Percentiles rank a stretch among this genome's conserved stretches.
phyloP scores from a whole-genome alignment of 2,797 vertebrate genomes.

The Monodelphis domestica region DNA sequence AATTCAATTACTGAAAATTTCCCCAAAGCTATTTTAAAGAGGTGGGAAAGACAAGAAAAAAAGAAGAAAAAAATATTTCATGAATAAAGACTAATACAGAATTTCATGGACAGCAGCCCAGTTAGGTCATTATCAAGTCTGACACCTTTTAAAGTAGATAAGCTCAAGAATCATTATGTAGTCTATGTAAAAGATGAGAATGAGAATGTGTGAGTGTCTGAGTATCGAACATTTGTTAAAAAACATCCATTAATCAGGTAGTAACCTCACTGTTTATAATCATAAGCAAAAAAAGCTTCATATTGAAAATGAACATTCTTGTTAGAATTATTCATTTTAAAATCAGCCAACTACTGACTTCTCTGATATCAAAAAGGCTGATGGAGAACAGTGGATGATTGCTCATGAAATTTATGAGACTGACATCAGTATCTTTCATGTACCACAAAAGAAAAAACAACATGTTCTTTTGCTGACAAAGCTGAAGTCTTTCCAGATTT shows the following conservation, averaged over 20 bases:
- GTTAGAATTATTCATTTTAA: slow-evolving; percentile 73
- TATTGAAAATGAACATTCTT: slow-evolving; percentile 47
- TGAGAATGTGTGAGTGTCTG: slow-evolving; percentile 17
- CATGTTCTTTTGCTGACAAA: slow-evolving; percentile 71
- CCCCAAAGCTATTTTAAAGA: slow-evolving; percentile 8
- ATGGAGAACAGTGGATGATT: slow-evolving; percentile 62
- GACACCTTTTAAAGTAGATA: slow-evolving; percentile 50
- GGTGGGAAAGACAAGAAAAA: slow-evolving; percentile 14
- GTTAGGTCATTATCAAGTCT: slow-evolving; percentile 35
- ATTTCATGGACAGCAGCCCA: not conserved
- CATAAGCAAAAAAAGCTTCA: slow-evolving; percentile 44
- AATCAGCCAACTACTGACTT: slow-evolving; percentile 66
- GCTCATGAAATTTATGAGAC: slow-evolving; percentile 71
- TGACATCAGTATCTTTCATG: slow-evolving; percentile 60
- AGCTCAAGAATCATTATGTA: slow-evolving; percentile 38
- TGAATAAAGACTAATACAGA: slow-evolving; percentile 27
- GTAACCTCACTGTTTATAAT: slow-evolving; percentile 58
- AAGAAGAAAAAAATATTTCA: slow-evolving; percentile 40
- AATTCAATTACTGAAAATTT: slow-evolving; percentile 8
- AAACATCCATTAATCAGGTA: slow-evolving; percentile 64
- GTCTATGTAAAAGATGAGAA: slow-evolving; percentile 42
- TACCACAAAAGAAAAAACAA: slow-evolving; percentile 60
- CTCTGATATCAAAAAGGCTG: slow-evolving; percentile 52
- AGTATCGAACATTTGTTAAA: slow-evolving; percentile 39
- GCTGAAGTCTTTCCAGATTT: slow-evolving; percentile 59